Conservation (phyloP, 2,797 vertebrate genomes). For the Xenops minutus region DNA sequence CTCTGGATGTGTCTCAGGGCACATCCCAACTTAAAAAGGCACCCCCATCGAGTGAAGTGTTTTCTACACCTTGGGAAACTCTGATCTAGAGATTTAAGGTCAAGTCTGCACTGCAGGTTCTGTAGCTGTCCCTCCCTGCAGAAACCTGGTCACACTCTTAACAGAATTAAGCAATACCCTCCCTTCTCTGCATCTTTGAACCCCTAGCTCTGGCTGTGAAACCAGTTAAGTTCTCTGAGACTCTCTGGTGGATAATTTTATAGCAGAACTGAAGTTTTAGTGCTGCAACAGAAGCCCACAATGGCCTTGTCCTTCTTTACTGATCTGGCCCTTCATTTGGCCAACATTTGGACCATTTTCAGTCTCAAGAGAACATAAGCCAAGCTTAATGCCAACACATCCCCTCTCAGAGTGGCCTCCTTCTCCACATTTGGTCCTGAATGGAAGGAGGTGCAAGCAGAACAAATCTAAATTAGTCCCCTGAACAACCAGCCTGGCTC, state of each 20-base stretch:
- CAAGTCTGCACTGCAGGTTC: neutral
- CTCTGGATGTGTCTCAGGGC: neutral
- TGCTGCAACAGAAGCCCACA: neutral
- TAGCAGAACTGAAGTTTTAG: neutral
- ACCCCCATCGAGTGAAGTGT: neutral
- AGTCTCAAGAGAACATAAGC: neutral
- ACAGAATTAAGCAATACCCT: neutral
- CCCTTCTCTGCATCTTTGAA: neutral
- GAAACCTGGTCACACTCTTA: neutral
- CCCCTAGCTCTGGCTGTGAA: neutral
- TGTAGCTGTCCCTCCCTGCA: neutral
- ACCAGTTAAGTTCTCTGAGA: neutral
- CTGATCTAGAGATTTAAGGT: too few relatives aligned
- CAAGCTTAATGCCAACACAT: neutral
- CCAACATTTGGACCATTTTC: neutral
- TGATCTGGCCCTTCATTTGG: neutral
- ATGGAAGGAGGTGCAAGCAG: neutral
- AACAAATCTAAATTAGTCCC: neutral
- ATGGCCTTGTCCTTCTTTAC: neutral
- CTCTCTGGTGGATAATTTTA: neutral
- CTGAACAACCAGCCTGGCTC: neutral
- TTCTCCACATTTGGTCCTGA: rapidly evolving
- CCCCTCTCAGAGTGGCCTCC: neutral
- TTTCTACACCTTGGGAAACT: neutral
- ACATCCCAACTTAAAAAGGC: neutral